Percentiles rank a stretch among this genome's conserved stretches.
phyloP scores from a whole-genome alignment of 2,888 invertebrate genomes.

The Fabriciana adippe region DNA sequence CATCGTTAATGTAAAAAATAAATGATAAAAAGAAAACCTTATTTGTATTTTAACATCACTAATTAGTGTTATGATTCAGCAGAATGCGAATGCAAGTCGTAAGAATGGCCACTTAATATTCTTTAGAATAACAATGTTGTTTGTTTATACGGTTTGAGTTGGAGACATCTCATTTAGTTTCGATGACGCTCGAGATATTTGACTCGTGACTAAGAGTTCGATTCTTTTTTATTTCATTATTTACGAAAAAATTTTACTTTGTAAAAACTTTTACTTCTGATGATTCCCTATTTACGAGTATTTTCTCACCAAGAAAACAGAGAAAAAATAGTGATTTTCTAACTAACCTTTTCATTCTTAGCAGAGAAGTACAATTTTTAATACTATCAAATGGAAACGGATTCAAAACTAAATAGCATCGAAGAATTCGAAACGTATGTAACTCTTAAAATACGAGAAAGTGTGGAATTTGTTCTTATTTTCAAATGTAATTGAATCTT shows the following conservation, averaged over 20 bases:
- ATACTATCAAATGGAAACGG: no score
- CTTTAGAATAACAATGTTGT: slow-evolving; percentile 31
- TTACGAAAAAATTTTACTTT: not conserved
- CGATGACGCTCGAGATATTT: slow-evolving; percentile 17
- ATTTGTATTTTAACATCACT: not conserved
- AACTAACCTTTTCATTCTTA: no score
- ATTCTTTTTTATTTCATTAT: slow-evolving; percentile 4
- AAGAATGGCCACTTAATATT: slow-evolving; percentile 28
- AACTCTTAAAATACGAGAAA: no score
- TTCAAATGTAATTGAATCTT: no score
- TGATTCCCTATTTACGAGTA: no score
- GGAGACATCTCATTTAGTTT: slow-evolving; percentile 19
- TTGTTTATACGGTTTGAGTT: slow-evolving; percentile 27
- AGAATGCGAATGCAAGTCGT: slow-evolving; percentile 9
- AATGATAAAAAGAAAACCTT: not conserved
- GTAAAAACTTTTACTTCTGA: not conserved
- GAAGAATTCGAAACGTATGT: no score
- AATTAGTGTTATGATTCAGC: slow-evolving; percentile 1
- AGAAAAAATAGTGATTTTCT: no score
- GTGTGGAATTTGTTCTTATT: no score
- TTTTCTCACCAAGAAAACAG: no score
- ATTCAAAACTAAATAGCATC: no score
- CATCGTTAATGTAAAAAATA: no score
- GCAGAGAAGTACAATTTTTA: no score
- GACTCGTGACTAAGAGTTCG: slow-evolving; percentile 6